phyloP scores from a whole-genome alignment of 2,797 vertebrate species.

The Ambastaia sidthimunki region DNA sequence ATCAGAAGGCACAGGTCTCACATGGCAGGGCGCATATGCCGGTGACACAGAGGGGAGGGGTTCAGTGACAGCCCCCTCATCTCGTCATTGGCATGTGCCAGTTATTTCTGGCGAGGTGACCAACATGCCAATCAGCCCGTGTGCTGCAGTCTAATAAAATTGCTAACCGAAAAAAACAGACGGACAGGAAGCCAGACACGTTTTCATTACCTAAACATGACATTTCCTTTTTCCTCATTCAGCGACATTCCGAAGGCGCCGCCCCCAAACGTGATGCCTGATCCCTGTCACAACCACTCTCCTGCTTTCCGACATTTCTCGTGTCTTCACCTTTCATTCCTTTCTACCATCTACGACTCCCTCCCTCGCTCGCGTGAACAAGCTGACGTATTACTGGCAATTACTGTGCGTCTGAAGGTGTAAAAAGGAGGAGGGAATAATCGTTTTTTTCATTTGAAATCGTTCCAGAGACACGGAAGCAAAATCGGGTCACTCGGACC shows the following conservation, averaged over 20 bases:
- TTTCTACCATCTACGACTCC: not conserved
- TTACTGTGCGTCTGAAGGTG: slow-evolving; percentile 60
- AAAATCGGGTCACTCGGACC: slow-evolving; percentile 80
- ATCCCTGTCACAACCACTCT: slow-evolving; percentile 15
- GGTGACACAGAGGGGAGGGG: not conserved
- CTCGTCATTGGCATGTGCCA: slow-evolving; percentile 55
- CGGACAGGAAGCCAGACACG: slow-evolving; percentile 60
- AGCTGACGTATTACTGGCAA: slow-evolving; percentile 49
- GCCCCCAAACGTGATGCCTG: not conserved
- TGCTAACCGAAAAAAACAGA: no score
- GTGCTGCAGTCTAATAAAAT: slow-evolving; percentile 70
- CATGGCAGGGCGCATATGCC: slow-evolving; percentile 44
- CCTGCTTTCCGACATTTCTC: not conserved
- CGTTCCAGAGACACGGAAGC: slow-evolving; percentile 65
- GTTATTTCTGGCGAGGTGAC: slow-evolving; percentile 58
- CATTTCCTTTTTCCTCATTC: slow-evolving; percentile 42
- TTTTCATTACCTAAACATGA: slow-evolving; percentile 73
- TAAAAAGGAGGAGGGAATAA: slow-evolving; percentile 33
- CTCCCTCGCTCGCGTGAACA: slow-evolving; percentile 23
- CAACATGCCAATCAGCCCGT: slow-evolving; percentile 66
- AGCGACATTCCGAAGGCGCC: not conserved
- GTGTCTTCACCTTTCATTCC: not conserved
- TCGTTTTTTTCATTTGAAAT: slow-evolving; percentile 64
- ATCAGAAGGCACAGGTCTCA: slow-evolving; percentile 43
- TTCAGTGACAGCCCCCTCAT: slow-evolving; percentile 31